Evolutionary conservation across 2,113 vertebrate species (phyloP), one percentile per base, ranked within the genome.

Genomic region (Pelodiscus sinensis): DNA sequence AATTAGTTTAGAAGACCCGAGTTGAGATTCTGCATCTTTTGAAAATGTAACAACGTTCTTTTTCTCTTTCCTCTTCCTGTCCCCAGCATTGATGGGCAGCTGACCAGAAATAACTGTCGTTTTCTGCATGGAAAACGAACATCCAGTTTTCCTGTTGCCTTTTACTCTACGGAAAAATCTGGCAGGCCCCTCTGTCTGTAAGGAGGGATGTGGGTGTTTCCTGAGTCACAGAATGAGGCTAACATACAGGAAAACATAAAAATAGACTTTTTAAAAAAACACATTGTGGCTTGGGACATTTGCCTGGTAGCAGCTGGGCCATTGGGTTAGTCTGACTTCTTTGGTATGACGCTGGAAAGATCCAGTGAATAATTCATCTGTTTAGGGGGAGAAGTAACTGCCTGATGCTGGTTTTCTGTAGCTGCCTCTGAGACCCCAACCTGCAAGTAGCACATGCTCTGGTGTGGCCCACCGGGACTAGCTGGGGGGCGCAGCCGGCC

Each of bases 141-240:
- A 96, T 96, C 84, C 92, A 96, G 92, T 78, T 7, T 16, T 94
- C 94, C 94, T 96, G 94, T 96, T 96, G 94, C 95, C 95, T 88
- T 94, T 58, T 8, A 60, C 91, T 97, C 96, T 93, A 91, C 95
- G 94, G 96, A 97, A 97, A 97, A 96, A 97, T 96, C 96, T 94
- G 93, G 85, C 0, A 88, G 94, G 73, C 87, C 96, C 95, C 94
- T 96, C 94, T 96, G 95, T 96, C 93, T 0, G 2, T 51, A 87
- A 91, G 38, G 78, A 71, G 95, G 96, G 95, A 94, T 96, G 96
- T 96, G 94, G 95, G 94, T n/a, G 95, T 96, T 97, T 97, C 95
- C 94, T 90, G 94, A 96, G 90, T 93, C 93, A 57, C 85, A 90
- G 96, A 96, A 95, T 95, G 96, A 93, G 94, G 68, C 93, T 94